Base-by-base conservation (phyloP, 2,888 invertebrate species). In the Magallana nippona region DNA sequence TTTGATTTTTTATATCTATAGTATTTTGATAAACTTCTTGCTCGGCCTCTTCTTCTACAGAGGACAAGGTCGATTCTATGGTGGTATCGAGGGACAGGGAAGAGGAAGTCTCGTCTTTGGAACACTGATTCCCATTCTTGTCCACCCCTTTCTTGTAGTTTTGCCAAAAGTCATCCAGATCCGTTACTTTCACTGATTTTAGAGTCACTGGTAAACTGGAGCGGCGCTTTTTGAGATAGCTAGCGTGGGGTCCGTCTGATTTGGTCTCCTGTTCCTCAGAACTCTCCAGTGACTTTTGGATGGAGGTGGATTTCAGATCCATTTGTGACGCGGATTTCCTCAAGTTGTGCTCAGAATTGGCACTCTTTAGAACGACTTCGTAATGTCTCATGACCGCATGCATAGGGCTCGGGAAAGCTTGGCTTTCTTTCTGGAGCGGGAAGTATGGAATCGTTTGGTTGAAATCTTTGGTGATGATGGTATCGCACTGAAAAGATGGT, bases 381-480 rank as follows among this genome's bases (percentile, higher is more conserved):
- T 86, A 86, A 19, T 86, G 85, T 84, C 85, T 83, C 71, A 82
- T 78, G 44, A 86, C 79, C 10, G 85, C 85, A 19, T 83, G 83
- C 17, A 86, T 44, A 19, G 85, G 85, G 55, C 83, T 79, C 5
- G 85, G 85, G 17, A 84, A 84, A 2, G 83, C 71, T 17, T 56
- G 71, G 5, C 63, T 58, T 55, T 63, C 78, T 13, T 71, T 55
- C 5, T 15, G 27, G 15, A 32, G 22, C 22, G 15, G 3, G 2
- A n/a, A 17, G 27, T 71, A 71, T 8, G 71, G 71, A 71, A 71
- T 27, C 71, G 22, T 22, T 27, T 71, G 71, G 13, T 82, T 55
- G 56, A 32, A 58, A 22, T 62, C 56, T 62, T 84, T 81, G 55
- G 85, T 86, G 8, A 86, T 60, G 19, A 82, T 79, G 15, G 80